These are phyloP conservation scores for Liopterus haemorrhoidalis DNA, from an alignment of 2,888 invertebrate genomes.

Conservation along the genomic window DNA sequence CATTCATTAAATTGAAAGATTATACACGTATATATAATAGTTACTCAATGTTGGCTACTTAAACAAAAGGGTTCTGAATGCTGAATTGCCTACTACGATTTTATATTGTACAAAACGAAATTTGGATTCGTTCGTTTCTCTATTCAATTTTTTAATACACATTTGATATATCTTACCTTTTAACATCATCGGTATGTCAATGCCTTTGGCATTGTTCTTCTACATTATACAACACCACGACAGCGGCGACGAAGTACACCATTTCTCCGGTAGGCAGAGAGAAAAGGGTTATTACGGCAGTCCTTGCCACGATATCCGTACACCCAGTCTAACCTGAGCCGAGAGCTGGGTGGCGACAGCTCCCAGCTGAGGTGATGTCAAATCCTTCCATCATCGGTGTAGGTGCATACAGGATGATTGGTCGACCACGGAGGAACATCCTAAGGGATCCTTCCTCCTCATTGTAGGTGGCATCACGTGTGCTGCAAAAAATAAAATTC, in stretches of 20 bases:
- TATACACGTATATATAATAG: too few species aligned
- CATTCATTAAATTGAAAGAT: too few species aligned
- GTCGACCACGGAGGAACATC: conserved; percentile 79
- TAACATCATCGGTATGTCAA: conserved; percentile 92
- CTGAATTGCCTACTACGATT: too few species aligned
- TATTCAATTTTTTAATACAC: too few species aligned
- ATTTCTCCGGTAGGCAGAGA: conserved; percentile 87
- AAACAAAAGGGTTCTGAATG: too few species aligned
- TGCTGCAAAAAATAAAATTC: conserved; percentile 51
- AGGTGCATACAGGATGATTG: conserved; percentile 73
- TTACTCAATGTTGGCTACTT: too few species aligned
- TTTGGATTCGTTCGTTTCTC: too few species aligned
- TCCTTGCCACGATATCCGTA: conserved; percentile 85
- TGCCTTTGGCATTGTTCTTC: conserved; percentile 89
- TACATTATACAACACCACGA: conserved; percentile 86
- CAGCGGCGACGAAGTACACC: conserved; percentile 87
- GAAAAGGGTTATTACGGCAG: conserved; percentile 83
- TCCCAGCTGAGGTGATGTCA: conserved; percentile 62
- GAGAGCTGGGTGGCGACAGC: conserved; percentile 65
- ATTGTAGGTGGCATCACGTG: conserved; percentile 77
- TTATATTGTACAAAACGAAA: too few species aligned
- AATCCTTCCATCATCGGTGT: conserved; percentile 60
- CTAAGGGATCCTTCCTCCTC: conserved; percentile 78
- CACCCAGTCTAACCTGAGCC: conserved; percentile 86
- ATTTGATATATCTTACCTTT: conserved; percentile 64